Conservation (phyloP, 1,140 invertebrate species). For the Belonocnema kinseyi region DNA sequence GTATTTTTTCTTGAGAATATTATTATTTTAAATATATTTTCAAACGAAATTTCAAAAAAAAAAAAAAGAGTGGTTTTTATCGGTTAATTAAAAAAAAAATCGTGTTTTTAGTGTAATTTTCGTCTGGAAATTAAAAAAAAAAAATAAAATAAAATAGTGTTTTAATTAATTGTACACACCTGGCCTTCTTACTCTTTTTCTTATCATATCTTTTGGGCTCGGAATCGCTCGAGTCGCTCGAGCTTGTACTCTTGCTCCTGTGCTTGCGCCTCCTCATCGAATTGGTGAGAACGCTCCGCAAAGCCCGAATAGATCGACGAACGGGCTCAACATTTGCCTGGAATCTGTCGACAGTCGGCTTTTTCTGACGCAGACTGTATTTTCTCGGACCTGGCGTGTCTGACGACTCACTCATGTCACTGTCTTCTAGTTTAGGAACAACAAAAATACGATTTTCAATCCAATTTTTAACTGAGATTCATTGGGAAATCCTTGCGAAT, state of each 20-base stretch:
- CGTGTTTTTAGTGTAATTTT: too few relatives aligned
- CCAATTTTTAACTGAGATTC: too few relatives aligned
- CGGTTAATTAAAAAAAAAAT: too few relatives aligned
- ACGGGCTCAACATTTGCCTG: slow-evolving; percentile 74
- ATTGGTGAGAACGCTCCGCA: slow-evolving; percentile 69
- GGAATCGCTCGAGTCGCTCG: slow-evolving; percentile 70
- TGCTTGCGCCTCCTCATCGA: slow-evolving; percentile 72
- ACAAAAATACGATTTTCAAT: neutral
- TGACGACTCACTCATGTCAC: slow-evolving; percentile 72
- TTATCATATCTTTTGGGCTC: slow-evolving; percentile 74
- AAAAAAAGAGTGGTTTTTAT: too few relatives aligned
- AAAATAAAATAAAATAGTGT: too few relatives aligned
- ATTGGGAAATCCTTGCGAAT: too few relatives aligned
- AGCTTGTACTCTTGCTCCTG: slow-evolving; percentile 70
- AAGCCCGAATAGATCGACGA: slow-evolving; percentile 69
- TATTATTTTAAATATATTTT: too few relatives aligned
- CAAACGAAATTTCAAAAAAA: too few relatives aligned
- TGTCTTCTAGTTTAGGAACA: slow-evolving; percentile 58
- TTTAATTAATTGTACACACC: slow-evolving; percentile 53
- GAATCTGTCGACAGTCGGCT: slow-evolving; percentile 76
- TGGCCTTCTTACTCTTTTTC: slow-evolving; percentile 73
- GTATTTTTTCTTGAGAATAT: too few relatives aligned
- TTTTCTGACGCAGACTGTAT: slow-evolving; percentile 75
- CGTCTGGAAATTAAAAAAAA: too few relatives aligned
- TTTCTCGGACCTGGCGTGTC: slow-evolving; percentile 72